Evolutionary conservation across 2,113 vertebrate genomes (phyloP).

Genomic region (Tragelaphus strepsiceros): DNA sequence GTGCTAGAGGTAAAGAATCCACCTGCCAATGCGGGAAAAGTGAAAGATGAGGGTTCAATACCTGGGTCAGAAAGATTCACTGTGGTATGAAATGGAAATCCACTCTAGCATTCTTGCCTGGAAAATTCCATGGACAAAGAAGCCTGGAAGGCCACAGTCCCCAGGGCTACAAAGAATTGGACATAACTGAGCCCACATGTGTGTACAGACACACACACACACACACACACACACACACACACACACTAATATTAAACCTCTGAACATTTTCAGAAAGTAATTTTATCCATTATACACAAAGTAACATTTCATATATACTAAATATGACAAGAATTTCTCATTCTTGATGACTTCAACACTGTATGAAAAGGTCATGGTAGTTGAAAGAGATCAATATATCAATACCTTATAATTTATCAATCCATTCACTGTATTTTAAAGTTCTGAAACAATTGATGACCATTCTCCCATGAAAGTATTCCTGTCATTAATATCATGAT

Average conservation of each 20-base stretch:
- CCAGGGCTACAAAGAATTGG: background rate
- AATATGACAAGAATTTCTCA: background rate
- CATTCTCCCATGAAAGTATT: background rate
- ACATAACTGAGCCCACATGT: background rate
- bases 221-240: background rate
- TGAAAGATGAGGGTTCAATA: background rate
- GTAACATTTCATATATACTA: background rate
- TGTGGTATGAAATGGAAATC: background rate
- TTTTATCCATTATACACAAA: background rate
- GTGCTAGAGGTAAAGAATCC: background rate
- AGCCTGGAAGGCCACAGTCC: background rate
- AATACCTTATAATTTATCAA: background rate
- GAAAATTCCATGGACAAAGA: background rate
- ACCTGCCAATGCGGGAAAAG: background rate
- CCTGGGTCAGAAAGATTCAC: background rate
- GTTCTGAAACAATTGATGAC: background rate
- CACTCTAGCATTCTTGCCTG: background rate
- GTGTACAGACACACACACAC: background rate
- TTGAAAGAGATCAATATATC: background rate
- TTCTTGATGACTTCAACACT: background rate
- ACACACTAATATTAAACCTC: background rate
- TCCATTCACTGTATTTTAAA: background rate
- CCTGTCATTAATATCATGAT: background rate
- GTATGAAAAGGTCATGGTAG: background rate
- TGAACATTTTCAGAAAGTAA: background rate